Base-by-base conservation (phyloP, 1,140 invertebrate genomes). In the Dreissena rostriformis region DNA sequence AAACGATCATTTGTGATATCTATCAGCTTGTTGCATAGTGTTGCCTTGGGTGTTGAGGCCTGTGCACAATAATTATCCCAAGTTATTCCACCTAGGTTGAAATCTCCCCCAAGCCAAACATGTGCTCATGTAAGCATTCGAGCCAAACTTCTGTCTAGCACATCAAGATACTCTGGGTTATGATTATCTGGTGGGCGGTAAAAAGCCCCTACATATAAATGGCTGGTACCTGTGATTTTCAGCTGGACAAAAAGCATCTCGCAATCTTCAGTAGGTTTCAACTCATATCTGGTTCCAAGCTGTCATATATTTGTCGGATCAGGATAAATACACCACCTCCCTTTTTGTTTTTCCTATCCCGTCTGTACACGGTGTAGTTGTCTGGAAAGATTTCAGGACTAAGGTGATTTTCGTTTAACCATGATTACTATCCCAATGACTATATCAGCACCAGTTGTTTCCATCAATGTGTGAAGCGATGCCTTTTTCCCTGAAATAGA, bases 141-240 rank as follows among this genome's bases (percentile, higher is more conserved):
- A 19, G 75, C 14, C 19, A 77, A 57, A 29, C 57, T 39, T 12
- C 12, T 49, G 22, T 77, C 15, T 10, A 77, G 63, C 22, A 14
- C n/a, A 19, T 17, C 19, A 17, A 75, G 28, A 63, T 75, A 75
- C 11, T 77, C 63, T 17, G 22, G 63, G 28, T 65, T 14, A n/a
- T 29, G 4, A 24, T 14, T 66, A 51, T 28, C 14, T 17, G 75
- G 63, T 28, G 57, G 75, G 12, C 49, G 15, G 49, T 66, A 77
- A 39, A 77, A 77, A 19, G 73, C 10, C 11, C 75, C 75, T 28
- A 77, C 28, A 57, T 77, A 77, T 17, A 77, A 29, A 49, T 77
- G 19, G 19, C 29, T 65, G 14, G 22, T 51, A 12, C 61, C 22
- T 8, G 19, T 49, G 0, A 68, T 15, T 28, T 19, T 66, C 10